phyloP scores from a whole-genome alignment of 2,113 vertebrate genomes.

The Ochotona princeps region DNA sequence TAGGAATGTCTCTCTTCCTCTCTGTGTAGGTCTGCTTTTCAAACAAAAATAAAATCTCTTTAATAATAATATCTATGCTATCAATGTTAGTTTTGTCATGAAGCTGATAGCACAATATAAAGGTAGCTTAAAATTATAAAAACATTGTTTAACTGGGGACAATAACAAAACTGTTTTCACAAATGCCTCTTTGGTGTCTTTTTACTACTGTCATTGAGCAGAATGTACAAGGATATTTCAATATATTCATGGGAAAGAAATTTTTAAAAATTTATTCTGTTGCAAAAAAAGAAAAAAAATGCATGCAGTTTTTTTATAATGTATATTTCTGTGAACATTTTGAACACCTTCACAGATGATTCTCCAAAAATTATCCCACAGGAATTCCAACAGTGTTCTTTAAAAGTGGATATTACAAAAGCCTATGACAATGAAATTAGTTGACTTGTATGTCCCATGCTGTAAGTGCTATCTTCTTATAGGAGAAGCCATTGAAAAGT shows the following conservation, averaged over 20 bases:
- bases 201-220: background rate
- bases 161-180: background rate
- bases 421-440: slow-evolving; percentile 51
- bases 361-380: slow-evolving; percentile 35
- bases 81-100: background rate
- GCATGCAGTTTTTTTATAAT: too few species aligned
- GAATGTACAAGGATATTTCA: background rate
- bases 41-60: too few species aligned
- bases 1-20: too few species aligned
- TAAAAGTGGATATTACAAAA: slow-evolving; percentile 40
- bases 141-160: background rate
- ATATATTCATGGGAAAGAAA: too few species aligned
- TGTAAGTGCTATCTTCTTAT: slow-evolving; percentile 73
- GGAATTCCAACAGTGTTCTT: slow-evolving; percentile 2
- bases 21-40: too few species aligned
- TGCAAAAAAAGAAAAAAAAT: too few species aligned
- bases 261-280: too few species aligned
- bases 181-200: background rate
- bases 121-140: background rate
- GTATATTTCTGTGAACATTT: too few species aligned
- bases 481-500: slow-evolving; percentile 87
- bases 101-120: background rate
- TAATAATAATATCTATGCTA: background rate
- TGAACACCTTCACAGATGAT: too few species aligned
- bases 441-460: slow-evolving; percentile 47